A percentile compares a stretch with the other conserved stretches of the same genome.
Evolutionary conservation across 2,797 vertebrate genomes (phyloP).

Genomic region (Clarias fuscus): DNA sequence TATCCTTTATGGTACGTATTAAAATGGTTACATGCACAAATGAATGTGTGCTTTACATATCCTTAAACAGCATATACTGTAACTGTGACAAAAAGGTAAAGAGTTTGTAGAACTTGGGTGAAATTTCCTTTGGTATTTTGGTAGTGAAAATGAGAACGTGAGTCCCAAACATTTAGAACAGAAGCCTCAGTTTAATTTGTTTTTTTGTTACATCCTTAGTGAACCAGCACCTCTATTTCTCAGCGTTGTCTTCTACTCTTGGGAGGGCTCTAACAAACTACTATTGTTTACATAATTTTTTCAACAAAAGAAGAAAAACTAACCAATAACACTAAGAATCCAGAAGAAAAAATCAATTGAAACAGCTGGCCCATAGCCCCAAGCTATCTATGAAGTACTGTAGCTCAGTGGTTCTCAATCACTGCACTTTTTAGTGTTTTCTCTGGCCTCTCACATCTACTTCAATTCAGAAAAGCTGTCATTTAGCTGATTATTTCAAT

Average conservation of each 20-base stretch:
- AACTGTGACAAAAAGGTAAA: neutral
- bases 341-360: constrained; percentile 38
- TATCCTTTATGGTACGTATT: neutral
- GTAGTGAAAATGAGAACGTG: neutral
- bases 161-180: neutral
- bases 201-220: neutral
- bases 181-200: neutral
- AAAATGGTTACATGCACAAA: neutral
- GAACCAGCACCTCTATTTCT: constrained; percentile 24
- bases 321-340: constrained; percentile 56
- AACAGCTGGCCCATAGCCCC: constrained; percentile 15
- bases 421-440: too few species aligned
- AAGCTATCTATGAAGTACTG: constrained; percentile 34
- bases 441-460: too few species aligned
- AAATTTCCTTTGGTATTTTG: neutral
- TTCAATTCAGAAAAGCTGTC: too few species aligned
- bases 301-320: constrained; percentile 10
- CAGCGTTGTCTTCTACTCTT: constrained; percentile 1
- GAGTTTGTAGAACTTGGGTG: neutral
- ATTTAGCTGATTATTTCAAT: too few species aligned
- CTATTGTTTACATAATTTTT: constrained; percentile 58
- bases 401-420: too few species aligned
- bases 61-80: neutral
- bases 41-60: neutral
- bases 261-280: constrained; percentile 8